Conservation (phyloP, 53 echinoderm and acorn worm genomes). For the Antedon mediterranea region DNA sequence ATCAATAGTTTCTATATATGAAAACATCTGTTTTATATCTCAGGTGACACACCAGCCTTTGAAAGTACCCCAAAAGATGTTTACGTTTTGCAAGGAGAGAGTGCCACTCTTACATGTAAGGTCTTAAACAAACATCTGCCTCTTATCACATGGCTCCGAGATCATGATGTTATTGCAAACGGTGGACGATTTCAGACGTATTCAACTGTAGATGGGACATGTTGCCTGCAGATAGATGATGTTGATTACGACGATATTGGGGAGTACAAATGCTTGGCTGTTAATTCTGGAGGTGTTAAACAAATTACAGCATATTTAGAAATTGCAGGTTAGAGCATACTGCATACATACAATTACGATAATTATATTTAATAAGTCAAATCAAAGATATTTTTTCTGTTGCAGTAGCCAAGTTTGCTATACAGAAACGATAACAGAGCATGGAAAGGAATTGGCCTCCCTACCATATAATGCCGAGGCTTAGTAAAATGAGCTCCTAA, state of each 20-base stretch:
- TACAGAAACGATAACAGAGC: too few relatives aligned
- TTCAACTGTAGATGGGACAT: conserved; percentile 36
- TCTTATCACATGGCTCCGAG: conserved; percentile 63
- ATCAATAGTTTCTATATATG: too few relatives aligned
- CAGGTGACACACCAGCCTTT: conserved; percentile 32
- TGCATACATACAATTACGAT: background rate
- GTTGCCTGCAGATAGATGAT: conserved; percentile 37
- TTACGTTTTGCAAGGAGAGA: conserved; percentile 48
- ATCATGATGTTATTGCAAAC: conserved; percentile 48
- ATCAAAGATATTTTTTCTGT: too few relatives aligned
- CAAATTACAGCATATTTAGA: conserved; percentile 69
- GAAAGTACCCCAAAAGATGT: conserved; percentile 77
- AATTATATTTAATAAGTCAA: too few relatives aligned
- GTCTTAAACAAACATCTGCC: conserved; percentile 54
- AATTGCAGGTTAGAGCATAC: conserved; percentile 56
- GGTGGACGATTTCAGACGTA: conserved; percentile 17
- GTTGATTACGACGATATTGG: conserved; percentile 70
- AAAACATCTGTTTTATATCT: too few relatives aligned
- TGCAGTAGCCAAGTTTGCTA: too few relatives aligned
- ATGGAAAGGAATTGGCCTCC: too few relatives aligned
- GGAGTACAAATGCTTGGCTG: conserved; percentile 85
- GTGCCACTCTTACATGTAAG: conserved; percentile 35
- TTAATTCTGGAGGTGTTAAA: conserved; percentile 59
- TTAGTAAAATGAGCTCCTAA: too few relatives aligned
- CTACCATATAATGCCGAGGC: too few relatives aligned